A percentile compares a stretch with the other conserved stretches of the same genome.
Evolutionary conservation across 1,140 invertebrate genomes (phyloP).

Genomic region (Brachionus koreanus): DNA sequence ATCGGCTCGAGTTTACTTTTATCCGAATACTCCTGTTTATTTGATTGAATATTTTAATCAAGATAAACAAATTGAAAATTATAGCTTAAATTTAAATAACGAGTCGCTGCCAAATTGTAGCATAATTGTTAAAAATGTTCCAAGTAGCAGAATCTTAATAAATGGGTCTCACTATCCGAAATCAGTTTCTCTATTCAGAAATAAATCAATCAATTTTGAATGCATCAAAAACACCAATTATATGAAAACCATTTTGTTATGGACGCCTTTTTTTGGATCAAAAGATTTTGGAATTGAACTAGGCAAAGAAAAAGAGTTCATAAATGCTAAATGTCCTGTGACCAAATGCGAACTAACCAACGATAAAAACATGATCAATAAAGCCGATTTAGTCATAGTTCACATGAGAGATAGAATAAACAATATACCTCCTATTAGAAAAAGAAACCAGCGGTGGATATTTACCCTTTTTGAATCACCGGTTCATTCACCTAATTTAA

Average conservation of each 20-base stretch:
- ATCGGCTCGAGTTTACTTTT: not conserved
- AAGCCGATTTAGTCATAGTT: conserved; percentile 5
- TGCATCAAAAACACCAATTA: not conserved
- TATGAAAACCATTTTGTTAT: conserved; percentile 21
- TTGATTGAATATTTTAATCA: not conserved
- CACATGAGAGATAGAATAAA: conserved; percentile 24
- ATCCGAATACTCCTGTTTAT: not conserved
- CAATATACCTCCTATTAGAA: not conserved
- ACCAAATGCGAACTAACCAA: conserved; percentile 13
- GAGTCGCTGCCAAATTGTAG: not conserved
- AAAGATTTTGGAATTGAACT: not conserved
- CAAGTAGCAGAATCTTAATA: not conserved
- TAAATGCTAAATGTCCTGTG: conserved; percentile 9
- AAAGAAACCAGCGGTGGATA: conserved; percentile 24
- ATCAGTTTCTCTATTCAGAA: not conserved
- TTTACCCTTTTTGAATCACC: conserved; percentile 19
- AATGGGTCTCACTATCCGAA: conserved; percentile 8
- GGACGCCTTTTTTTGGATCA: conserved; percentile 23
- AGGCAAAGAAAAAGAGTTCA: not conserved
- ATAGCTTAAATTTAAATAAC: not conserved
- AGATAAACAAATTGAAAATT: not conserved
- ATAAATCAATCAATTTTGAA: conserved; percentile 14
- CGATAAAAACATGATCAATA: not conserved
- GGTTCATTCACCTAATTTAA: not conserved
- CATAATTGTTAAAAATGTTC: not conserved